Evolutionary conservation across 2,888 invertebrate species (phyloP).

Genomic region (Stenolophus ochropezus): DNA sequence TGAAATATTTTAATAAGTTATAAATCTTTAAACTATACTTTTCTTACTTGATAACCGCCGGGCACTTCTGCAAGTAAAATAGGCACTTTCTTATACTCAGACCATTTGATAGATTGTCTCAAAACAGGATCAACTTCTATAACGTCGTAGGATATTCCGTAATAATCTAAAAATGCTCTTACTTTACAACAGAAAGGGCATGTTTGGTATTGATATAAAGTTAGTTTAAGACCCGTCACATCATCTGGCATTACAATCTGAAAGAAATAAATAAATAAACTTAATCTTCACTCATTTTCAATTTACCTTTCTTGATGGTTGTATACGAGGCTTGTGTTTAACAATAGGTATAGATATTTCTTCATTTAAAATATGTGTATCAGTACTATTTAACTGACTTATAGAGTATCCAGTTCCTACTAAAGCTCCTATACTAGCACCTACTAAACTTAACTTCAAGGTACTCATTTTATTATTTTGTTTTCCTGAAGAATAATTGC

Average conservation of each 20-base stretch:
- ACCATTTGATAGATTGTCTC: slow-evolving; percentile 93
- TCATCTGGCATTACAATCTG: slow-evolving; percentile 81
- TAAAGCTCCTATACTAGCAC: slow-evolving; percentile 71
- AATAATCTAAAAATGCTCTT: slow-evolving; percentile 91
- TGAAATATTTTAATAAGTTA: slow-evolving; percentile 70
- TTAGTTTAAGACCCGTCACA: slow-evolving; percentile 82
- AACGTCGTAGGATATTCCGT: slow-evolving; percentile 94
- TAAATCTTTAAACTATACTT: too few species aligned
- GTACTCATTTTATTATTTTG: slow-evolving; percentile 40
- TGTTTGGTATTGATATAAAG: slow-evolving; percentile 96
- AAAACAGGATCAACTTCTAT: slow-evolving; percentile 98
- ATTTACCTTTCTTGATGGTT: slow-evolving; percentile 73
- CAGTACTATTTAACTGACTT: slow-evolving; percentile 71
- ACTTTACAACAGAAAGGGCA: slow-evolving; percentile 99
- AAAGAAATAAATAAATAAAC: slow-evolving; percentile 60
- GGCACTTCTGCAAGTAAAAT: slow-evolving; percentile 86
- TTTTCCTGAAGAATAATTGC: slow-evolving; percentile 20
- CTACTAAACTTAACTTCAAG: slow-evolving; percentile 70
- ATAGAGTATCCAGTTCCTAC: slow-evolving; percentile 75
- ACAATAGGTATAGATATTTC: slow-evolving; percentile 70
- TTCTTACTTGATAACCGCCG: slow-evolving; percentile 84
- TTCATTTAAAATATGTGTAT: slow-evolving; percentile 72
- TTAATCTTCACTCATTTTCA: neutral
- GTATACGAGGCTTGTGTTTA: slow-evolving; percentile 70
- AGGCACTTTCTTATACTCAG: slow-evolving; percentile 95